Conservation (phyloP, 2,888 invertebrate genomes). For the Xestia ashworthii region DNA sequence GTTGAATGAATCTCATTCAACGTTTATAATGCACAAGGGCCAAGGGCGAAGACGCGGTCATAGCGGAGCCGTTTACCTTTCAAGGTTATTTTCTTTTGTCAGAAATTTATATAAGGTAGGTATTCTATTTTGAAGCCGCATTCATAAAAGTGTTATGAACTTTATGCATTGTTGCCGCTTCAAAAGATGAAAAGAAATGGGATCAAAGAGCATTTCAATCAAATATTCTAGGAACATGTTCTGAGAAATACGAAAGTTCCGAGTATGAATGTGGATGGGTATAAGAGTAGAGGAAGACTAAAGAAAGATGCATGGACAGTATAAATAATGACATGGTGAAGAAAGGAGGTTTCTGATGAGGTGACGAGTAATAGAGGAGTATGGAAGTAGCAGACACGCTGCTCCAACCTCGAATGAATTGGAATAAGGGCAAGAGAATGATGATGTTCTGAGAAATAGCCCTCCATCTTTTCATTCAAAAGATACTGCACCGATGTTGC, state of each 20-base stretch:
- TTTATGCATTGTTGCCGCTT: constrained; percentile 9
- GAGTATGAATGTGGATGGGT: too few relatives aligned
- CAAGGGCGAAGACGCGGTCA: not conserved
- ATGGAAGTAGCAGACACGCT: too few relatives aligned
- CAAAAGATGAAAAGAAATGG: constrained; percentile 1
- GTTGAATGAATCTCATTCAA: constrained; percentile 23
- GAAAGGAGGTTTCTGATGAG: too few relatives aligned
- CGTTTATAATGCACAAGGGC: constrained; percentile 14
- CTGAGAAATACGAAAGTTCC: not conserved
- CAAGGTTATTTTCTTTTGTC: constrained; percentile 36
- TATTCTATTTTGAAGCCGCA: constrained; percentile 23
- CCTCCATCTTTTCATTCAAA: not conserved
- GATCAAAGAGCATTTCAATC: not conserved
- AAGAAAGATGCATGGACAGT: too few relatives aligned
- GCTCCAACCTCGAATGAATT: too few relatives aligned
- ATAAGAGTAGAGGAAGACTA: too few relatives aligned
- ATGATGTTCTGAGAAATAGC: not conserved
- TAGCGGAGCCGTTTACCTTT: constrained; percentile 7
- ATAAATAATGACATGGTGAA: too few relatives aligned
- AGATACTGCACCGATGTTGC: not conserved
- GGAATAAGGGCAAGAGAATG: too few relatives aligned
- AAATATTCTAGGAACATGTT: not conserved
- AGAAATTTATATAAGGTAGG: constrained; percentile 4
- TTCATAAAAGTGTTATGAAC: constrained; percentile 9
- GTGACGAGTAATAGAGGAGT: too few relatives aligned